Evolutionary conservation across 92 coral and sea anemone species (phyloP).

Genomic region (Epizoanthus scotinus): DNA sequence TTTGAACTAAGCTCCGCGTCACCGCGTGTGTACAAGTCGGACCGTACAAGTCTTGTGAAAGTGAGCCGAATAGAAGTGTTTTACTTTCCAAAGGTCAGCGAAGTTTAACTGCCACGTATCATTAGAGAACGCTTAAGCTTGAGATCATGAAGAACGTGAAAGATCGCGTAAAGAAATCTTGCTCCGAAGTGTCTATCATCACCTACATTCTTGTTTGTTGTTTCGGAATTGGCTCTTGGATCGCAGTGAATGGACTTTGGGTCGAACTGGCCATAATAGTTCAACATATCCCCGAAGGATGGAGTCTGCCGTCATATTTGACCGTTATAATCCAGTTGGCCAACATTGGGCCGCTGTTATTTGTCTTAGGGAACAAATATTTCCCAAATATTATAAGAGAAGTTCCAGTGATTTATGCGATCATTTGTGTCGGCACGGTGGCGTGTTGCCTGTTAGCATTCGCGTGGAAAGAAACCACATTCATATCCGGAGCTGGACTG

Average conservation of each 20-base stretch:
- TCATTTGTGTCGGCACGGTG: constrained; percentile 58
- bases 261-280: constrained; percentile 96
- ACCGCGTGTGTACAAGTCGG: too few species aligned
- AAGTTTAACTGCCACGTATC: too few species aligned
- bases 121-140: too few species aligned
- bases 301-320: constrained; percentile 92
- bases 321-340: constrained; percentile 94
- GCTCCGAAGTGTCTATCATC: constrained; percentile 59
- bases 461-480: constrained; percentile 82
- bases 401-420: constrained; percentile 63
- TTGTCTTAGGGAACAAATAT: constrained; percentile 72
- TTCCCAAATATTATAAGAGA: constrained; percentile 81
- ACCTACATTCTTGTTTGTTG: constrained; percentile 84
- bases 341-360: constrained; percentile 84
- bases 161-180: constrained; percentile 46
- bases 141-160: constrained; percentile 21
- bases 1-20: too few species aligned
- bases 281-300: constrained; percentile 90
- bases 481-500: constrained; percentile 70
- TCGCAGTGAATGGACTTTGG: constrained; percentile 97
- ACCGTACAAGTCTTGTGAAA: too few species aligned
- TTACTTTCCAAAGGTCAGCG: too few species aligned
- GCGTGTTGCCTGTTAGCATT: constrained; percentile 74
- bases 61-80: too few species aligned
- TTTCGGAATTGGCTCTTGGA: constrained; percentile 95